These are phyloP conservation scores for Amiota communis DNA, from an alignment of 2,888 invertebrate genomes.

Conservation along the genomic window DNA sequence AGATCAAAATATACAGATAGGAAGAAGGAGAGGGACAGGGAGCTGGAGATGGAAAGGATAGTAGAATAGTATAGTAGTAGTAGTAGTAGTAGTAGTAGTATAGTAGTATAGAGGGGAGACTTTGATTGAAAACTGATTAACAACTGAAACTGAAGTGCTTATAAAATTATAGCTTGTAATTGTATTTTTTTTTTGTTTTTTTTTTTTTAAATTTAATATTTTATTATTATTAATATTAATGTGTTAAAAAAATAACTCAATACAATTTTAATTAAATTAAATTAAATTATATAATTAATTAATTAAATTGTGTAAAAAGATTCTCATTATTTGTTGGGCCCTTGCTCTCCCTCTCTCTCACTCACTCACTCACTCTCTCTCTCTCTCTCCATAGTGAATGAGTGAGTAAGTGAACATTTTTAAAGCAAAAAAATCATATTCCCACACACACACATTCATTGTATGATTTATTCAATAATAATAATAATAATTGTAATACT, in stretches of 20 bases:
- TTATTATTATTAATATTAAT: slow-evolving; percentile 45
- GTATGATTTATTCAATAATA: slow-evolving; percentile 1
- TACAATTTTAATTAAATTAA: slow-evolving; percentile 45
- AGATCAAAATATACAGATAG: too few relatives aligned
- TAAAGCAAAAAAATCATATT: slow-evolving; percentile 12
- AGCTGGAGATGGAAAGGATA: background rate
- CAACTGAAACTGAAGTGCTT: slow-evolving; percentile 55
- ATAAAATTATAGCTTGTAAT: slow-evolving; percentile 37
- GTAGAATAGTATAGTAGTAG: too few relatives aligned
- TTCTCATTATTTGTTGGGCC: slow-evolving; percentile 56
- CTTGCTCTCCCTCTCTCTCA: too few relatives aligned
- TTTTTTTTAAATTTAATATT: slow-evolving; percentile 32
- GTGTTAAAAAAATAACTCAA: slow-evolving; percentile 35
- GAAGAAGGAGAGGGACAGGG: background rate
- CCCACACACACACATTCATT: background rate
- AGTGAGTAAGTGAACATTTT: slow-evolving; percentile 51
- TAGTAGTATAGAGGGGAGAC: too few relatives aligned
- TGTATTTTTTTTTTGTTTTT: slow-evolving; percentile 50
- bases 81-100: too few relatives aligned
- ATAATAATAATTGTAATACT: slow-evolving; percentile 18
- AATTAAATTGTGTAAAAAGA: slow-evolving; percentile 56
- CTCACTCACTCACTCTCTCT: too few relatives aligned
- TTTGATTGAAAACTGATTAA: background rate
- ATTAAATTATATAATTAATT: slow-evolving; percentile 51
- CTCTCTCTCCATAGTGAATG: too few relatives aligned